phyloP scores from a whole-genome alignment of 1,140 invertebrate species.

The Lutraria rhynchaena region DNA sequence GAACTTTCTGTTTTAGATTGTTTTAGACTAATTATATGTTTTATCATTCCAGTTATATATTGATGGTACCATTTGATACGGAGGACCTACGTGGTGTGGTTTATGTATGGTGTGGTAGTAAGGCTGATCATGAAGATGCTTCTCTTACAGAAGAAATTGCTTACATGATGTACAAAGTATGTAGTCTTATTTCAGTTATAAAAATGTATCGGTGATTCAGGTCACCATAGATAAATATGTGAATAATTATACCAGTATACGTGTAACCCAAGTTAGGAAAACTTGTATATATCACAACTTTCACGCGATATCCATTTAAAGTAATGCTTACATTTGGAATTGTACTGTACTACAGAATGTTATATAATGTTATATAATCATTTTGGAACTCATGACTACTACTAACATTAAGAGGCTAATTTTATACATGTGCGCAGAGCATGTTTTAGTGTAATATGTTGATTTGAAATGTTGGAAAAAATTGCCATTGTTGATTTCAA shows the following conservation, averaged over 20 bases:
- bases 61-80: conserved; percentile 96
- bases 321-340: neutral
- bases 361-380: no score
- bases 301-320: neutral
- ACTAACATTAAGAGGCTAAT: no score
- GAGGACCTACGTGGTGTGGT: conserved; percentile 95
- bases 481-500: no score
- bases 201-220: neutral
- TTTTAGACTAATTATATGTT: no score
- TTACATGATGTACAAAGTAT: conserved; percentile 92
- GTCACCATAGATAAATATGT: no score
- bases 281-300: neutral
- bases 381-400: no score
- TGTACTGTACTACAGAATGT: neutral
- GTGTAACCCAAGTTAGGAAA: neutral
- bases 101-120: conserved; percentile 98
- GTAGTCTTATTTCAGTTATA: neutral
- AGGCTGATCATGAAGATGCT: conserved; percentile 93
- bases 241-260: no score
- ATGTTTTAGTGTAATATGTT: no score
- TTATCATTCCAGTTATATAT: conserved; percentile 89
- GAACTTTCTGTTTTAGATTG: no score
- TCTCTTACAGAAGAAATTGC: conserved; percentile 96
- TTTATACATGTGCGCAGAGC: no score
- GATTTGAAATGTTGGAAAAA: no score